These are phyloP conservation scores for Amaurobius ferox DNA, from an alignment of 2,888 invertebrate species.

Conservation along the genomic window DNA sequence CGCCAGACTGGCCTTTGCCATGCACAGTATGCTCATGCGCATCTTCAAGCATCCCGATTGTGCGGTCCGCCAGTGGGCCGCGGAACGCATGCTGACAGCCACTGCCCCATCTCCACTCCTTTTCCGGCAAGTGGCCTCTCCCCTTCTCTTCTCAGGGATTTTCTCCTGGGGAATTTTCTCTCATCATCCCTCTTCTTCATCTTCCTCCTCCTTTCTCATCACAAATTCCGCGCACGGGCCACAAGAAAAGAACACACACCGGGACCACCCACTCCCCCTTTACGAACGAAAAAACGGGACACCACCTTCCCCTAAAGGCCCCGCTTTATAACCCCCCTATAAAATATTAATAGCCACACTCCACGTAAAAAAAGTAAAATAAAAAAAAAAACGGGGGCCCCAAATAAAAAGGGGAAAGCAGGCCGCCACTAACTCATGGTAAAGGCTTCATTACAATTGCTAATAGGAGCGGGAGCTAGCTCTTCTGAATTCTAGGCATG, in stretches of 20 bases:
- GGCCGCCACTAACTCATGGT: slow-evolving; percentile 69
- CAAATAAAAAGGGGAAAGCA: slow-evolving; percentile 18
- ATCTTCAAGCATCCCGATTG: too few species aligned
- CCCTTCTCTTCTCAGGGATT: slow-evolving; percentile 9
- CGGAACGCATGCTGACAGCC: not conserved
- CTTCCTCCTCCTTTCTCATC: slow-evolving; percentile 47
- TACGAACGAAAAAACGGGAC: slow-evolving; percentile 19
- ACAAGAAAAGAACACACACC: slow-evolving; percentile 31
- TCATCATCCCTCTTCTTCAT: slow-evolving; percentile 19
- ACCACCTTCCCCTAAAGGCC: slow-evolving; percentile 10
- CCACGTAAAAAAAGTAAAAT: slow-evolving; percentile 56
- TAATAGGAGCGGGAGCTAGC: slow-evolving; percentile 70
- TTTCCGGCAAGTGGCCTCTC: slow-evolving; percentile 1
- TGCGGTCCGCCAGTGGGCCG: too few species aligned
- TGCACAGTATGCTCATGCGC: too few species aligned
- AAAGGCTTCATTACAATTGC: slow-evolving; percentile 73
- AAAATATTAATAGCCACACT: slow-evolving; percentile 72
- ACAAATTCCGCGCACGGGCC: slow-evolving; percentile 61
- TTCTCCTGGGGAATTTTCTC: slow-evolving; percentile 30
- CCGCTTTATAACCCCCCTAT: slow-evolving; percentile 59
- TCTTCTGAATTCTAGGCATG: slow-evolving; percentile 70
- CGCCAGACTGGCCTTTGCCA: too few species aligned
- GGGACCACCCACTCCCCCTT: slow-evolving; percentile 28
- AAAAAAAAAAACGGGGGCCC: slow-evolving; percentile 29
- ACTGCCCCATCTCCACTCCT: too few species aligned